These are phyloP conservation scores for Bembecia ichneumoniformis DNA, from an alignment of 2,888 invertebrate genomes.

Conservation along the genomic window DNA sequence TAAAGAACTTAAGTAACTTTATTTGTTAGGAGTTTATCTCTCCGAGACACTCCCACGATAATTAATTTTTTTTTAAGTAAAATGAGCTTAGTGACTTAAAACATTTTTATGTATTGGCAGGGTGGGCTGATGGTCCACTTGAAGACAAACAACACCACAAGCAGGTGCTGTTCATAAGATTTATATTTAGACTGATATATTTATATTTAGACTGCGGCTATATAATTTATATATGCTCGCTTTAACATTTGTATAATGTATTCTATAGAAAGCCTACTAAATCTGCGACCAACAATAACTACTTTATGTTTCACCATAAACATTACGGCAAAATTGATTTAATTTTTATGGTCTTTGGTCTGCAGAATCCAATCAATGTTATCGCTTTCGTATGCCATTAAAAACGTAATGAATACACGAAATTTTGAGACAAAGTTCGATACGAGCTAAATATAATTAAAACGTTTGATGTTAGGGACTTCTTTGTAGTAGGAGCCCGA, in stretches of 20 bases:
- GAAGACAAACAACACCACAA: too few relatives aligned
- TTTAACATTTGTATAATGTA: too few relatives aligned
- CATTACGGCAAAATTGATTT: constrained; percentile 70
- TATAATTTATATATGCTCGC: too few relatives aligned
- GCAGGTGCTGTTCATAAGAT: too few relatives aligned
- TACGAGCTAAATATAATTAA: constrained; percentile 18
- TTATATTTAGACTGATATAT: too few relatives aligned
- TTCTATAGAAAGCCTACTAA: background rate
- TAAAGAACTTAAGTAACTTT: constrained; percentile 37
- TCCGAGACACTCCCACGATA: constrained; percentile 4
- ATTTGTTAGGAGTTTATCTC: constrained; percentile 31
- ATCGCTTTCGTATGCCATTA: constrained; percentile 62
- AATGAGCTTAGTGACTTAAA: background rate
- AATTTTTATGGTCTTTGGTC: constrained; percentile 70
- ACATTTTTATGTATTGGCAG: too few relatives aligned
- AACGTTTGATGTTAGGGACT: background rate
- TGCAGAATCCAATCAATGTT: constrained; percentile 69
- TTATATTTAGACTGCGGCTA: too few relatives aligned
- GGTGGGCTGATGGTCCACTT: too few relatives aligned
- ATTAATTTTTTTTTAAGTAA: background rate
- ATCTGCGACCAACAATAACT: constrained; percentile 42
- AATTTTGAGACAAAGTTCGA: constrained; percentile 33
- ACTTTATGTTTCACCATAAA: constrained; percentile 52
- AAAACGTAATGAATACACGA: constrained; percentile 57
- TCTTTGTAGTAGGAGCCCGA: background rate